These are phyloP conservation scores for Pristionchus japonicus DNA, from an alignment of 2,888 invertebrate genomes.

Conservation along the genomic window DNA sequence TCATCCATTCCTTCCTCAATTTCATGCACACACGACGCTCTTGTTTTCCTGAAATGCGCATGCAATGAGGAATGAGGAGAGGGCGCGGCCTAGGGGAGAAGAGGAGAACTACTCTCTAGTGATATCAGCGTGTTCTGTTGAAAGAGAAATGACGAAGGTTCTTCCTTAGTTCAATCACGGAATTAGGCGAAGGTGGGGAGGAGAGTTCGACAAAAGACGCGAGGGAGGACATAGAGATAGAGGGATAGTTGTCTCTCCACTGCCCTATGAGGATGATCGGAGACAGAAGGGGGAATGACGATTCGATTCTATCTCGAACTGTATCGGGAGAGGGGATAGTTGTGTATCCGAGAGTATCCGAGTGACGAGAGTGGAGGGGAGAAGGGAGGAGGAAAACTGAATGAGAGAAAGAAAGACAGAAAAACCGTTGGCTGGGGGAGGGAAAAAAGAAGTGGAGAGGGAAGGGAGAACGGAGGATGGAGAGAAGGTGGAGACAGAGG, in stretches of 20 bases:
- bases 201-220: neutral
- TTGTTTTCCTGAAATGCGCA: neutral
- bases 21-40: neutral
- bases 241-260: neutral
- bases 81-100: neutral
- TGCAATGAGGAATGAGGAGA: neutral
- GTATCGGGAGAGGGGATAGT: neutral
- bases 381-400: neutral
- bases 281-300: neutral
- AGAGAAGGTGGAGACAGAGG: slow-evolving; percentile 35
- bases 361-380: neutral
- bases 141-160: neutral
- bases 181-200: neutral
- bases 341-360: neutral
- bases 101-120: neutral
- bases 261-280: neutral
- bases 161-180: neutral
- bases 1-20: neutral
- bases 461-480: slow-evolving; percentile 2
- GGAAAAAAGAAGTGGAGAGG: neutral
- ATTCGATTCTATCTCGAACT: neutral
- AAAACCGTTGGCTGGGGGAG: slow-evolving; percentile 17
- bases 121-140: no score
- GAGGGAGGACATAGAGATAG: neutral
- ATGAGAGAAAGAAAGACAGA: neutral